Evolutionary conservation across 2,888 invertebrate species (phyloP).

Genomic region (Griposia aprilina): DNA sequence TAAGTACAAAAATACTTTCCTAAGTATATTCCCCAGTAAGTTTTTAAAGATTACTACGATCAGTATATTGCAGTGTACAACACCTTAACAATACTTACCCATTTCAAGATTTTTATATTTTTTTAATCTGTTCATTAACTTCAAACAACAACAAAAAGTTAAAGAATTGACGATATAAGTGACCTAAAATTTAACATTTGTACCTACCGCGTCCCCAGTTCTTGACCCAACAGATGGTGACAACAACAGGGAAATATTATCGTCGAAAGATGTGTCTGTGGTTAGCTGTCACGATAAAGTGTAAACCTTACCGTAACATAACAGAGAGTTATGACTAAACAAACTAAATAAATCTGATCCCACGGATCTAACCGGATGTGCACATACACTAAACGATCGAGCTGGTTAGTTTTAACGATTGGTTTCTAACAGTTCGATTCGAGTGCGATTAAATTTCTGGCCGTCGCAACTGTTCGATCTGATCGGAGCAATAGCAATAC

Average conservation of each 20-base stretch:
- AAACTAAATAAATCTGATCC: not conserved
- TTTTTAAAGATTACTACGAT: not conserved
- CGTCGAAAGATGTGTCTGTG: not conserved
- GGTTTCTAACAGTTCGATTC: not conserved
- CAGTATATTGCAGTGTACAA: not conserved
- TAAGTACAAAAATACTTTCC: not conserved
- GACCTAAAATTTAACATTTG: not conserved
- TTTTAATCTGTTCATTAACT: not conserved
- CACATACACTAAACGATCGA: not conserved
- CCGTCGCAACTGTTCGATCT: too few relatives aligned
- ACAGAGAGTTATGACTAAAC: not conserved
- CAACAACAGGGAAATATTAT: not conserved
- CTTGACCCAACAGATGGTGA: not conserved
- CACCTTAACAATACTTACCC: not conserved
- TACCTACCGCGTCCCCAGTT: not conserved
- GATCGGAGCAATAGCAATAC: not conserved
- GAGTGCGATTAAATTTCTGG: not conserved
- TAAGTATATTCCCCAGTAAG: not conserved
- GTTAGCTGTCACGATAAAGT: not conserved
- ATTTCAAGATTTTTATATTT: not conserved
- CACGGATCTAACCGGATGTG: not conserved
- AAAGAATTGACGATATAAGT: not conserved
- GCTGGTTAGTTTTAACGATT: not conserved
- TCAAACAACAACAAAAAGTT: not conserved
- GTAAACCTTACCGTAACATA: conserved; percentile 1